phyloP scores from a whole-genome alignment of 2,888 invertebrate species.

The Trachelus tabidus region DNA sequence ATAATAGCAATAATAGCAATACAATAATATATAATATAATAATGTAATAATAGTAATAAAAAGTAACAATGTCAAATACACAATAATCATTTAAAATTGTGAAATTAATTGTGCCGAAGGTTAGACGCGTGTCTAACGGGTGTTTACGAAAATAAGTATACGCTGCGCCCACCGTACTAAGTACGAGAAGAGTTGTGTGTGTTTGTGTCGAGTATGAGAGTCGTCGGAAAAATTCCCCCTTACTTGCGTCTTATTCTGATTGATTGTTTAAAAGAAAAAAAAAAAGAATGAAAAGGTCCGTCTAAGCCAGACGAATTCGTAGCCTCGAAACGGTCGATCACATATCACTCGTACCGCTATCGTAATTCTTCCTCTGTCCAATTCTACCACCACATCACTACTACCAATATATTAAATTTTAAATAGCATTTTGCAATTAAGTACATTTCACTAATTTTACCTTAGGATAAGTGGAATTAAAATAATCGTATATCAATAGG shows the following conservation, averaged over 20 bases:
- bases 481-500: constrained; percentile 20
- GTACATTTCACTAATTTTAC: constrained; percentile 34
- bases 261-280: neutral
- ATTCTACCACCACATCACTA: constrained; percentile 39
- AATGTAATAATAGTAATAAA: constrained; percentile 43
- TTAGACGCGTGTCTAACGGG: constrained; percentile 16
- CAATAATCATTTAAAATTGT: constrained; percentile 34
- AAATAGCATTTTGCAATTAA: constrained; percentile 39
- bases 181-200: neutral
- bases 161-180: neutral
- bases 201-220: neutral
- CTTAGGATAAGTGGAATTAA: constrained; percentile 32
- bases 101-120: constrained; percentile 29
- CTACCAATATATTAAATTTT: constrained; percentile 42
- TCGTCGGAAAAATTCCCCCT: neutral
- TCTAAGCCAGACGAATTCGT: neutral
- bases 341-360: neutral
- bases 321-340: constrained; percentile 1
- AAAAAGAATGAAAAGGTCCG: neutral
- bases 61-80: constrained; percentile 49
- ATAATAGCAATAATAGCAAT: constrained; percentile 20
- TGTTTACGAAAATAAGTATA: neutral
- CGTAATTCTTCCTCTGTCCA: constrained; percentile 4
- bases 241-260: neutral
- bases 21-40: constrained; percentile 32